These are phyloP conservation scores for Gallinago nigripennis DNA, from an alignment of 2,797 vertebrate genomes.

Conservation along the genomic window DNA sequence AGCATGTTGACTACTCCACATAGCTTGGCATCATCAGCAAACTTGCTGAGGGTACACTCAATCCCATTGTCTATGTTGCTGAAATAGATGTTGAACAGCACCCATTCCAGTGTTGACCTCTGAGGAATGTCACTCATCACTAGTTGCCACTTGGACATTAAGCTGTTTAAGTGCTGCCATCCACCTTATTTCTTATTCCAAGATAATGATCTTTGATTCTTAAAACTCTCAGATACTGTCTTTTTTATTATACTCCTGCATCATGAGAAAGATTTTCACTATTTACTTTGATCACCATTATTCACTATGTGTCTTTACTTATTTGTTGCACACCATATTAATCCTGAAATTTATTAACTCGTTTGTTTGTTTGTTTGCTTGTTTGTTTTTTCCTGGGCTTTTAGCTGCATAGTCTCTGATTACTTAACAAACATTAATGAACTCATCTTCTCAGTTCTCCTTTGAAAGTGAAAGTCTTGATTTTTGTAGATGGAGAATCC, in stretches of 20 bases:
- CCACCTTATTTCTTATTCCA: background rate
- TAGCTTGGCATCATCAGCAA: background rate
- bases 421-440: background rate
- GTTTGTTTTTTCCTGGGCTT: fast-evolving
- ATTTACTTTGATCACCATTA: background rate
- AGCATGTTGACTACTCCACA: too few species aligned
- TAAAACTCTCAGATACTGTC: background rate
- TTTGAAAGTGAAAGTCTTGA: background rate
- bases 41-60: background rate
- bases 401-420: background rate
- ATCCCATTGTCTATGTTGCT: background rate
- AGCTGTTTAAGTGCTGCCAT: background rate
- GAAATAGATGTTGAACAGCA: background rate
- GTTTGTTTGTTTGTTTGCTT: background rate
- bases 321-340: background rate
- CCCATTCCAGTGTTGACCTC: background rate
- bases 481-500: background rate
- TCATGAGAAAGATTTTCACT: background rate
- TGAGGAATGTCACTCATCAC: background rate
- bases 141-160: background rate
- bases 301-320: background rate
- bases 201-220: background rate
- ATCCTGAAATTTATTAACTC: background rate
- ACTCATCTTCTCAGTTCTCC: background rate
- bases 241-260: background rate